Evolutionary conservation across 2,113 vertebrate genomes (phyloP), one percentile per base, ranked within the genome.

Genomic region (Nyctereutes procyonoides): DNA sequence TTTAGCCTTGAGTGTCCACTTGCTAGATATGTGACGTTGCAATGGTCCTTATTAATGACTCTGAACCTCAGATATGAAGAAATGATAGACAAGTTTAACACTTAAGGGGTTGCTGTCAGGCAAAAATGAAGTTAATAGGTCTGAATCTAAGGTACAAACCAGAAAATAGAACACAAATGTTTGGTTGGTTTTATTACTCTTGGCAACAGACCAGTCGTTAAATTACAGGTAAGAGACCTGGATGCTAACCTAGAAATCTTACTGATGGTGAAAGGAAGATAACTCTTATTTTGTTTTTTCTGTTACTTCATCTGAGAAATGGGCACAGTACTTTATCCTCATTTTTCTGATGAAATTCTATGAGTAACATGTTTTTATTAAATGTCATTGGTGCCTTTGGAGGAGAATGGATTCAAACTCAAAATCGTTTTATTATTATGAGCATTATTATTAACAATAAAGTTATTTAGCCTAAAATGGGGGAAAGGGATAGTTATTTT

Each of bases 271-370:
- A 82, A 97, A 80, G 30, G 13, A 90, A 95, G 86, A 55, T 17
- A 14, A n/a, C 4, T 38, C 5, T 84, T 43, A 17, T 30, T 63
- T 35, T 63, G 4, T 32, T 38, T 79, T 60, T 74, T 65, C 85
- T 96, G 15, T 71, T 96, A 92, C 48, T 95, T 97, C 30, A 73
- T 83, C 76, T 87, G 63, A 55, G 73, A 96, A 85, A 91, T 81
- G 32, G 30, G 20, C 12, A 55, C 81, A 56, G 56, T 92, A 55
- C 8, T 38, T 38, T 53, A 56, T 19, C 5, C 56, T 73, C 8
- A 56, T 65, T 89, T 95, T 97, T 95, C 38, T 80, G 16, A 71
- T 58, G 73, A 38, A 97, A 43, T 88, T 19, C 82, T 55, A 5
- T 16, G 32, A 95, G 12, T 58, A 43, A 81, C 28, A 38, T 83